Percentiles rank a stretch among this genome's conserved stretches.
These are phyloP conservation scores for Illadopsis cleaveri DNA, from an alignment of 2,113 vertebrate genomes.

Conservation along the genomic window DNA sequence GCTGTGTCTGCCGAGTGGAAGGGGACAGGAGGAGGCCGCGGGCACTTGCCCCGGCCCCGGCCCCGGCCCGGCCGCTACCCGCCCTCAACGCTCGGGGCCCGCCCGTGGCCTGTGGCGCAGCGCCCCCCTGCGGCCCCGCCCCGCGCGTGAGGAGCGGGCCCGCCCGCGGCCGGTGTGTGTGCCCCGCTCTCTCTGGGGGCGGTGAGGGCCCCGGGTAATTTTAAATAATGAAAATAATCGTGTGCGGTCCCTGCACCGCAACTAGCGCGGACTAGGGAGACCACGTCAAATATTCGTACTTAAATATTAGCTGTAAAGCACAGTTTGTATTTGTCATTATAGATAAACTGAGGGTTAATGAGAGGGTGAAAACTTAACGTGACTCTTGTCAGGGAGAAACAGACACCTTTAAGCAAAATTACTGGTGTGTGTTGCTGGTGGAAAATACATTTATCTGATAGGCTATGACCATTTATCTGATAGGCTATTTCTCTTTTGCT, in stretches of 20 bases:
- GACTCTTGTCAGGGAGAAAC: neutral
- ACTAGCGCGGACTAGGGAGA: accelerated
- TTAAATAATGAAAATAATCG: accelerated
- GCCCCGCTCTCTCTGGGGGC: accelerated
- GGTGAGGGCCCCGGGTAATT: accelerated
- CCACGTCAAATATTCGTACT: too few relatives aligned
- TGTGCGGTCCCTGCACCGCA: accelerated
- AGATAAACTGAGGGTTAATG: neutral
- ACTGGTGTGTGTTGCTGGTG: neutral
- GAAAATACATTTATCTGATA: neutral
- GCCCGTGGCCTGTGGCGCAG: neutral
- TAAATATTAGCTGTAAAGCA: neutral
- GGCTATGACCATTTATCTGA: too few relatives aligned
- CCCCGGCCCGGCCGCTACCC: neutral
- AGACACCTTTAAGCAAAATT: neutral
- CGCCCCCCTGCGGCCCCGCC: neutral
- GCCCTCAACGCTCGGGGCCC: neutral
- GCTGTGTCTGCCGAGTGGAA: accelerated
- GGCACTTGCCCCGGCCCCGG: accelerated
- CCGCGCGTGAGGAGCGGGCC: neutral
- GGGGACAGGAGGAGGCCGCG: accelerated
- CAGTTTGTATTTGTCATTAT: accelerated
- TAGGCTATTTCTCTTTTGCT: neutral
- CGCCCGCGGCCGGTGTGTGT: accelerated
- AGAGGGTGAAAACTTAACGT: neutral